These are phyloP conservation scores for Gobiocypris rarus DNA, from an alignment of 2,113 vertebrate species.

Conservation along the genomic window DNA sequence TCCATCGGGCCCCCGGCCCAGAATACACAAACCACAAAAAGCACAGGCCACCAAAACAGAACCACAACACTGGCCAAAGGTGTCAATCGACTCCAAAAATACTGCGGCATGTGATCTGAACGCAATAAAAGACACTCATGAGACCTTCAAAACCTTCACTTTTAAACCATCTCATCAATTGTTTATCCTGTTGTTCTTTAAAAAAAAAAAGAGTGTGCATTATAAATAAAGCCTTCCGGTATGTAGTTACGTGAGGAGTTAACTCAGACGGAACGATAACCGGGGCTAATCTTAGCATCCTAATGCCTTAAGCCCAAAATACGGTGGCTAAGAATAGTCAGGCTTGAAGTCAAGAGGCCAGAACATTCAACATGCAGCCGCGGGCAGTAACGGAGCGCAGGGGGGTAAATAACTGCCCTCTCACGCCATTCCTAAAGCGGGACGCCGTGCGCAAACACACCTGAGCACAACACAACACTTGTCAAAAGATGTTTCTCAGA, in stretches of 20 bases:
- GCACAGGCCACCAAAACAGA: slow-evolving; percentile 50
- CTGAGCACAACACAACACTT: not conserved
- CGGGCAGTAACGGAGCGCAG: slow-evolving; percentile 8
- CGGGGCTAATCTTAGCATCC: slow-evolving; percentile 57
- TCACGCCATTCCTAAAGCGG: slow-evolving; percentile 28
- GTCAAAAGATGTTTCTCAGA: not conserved
- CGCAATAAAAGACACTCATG: not conserved
- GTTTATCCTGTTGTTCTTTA: not conserved
- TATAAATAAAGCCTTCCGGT: slow-evolving; percentile 59
- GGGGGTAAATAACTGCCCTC: slow-evolving; percentile 48
- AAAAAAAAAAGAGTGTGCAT: slow-evolving; percentile 32
- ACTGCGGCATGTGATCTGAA: slow-evolving; percentile 28
- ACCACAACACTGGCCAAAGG: slow-evolving; percentile 41
- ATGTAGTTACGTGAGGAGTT: slow-evolving; percentile 57
- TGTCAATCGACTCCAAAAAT: slow-evolving; percentile 49
- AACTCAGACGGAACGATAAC: slow-evolving; percentile 60
- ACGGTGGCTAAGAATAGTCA: slow-evolving; percentile 54
- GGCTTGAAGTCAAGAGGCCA: slow-evolving; percentile 46
- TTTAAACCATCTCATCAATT: not conserved
- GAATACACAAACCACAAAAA: slow-evolving; percentile 53
- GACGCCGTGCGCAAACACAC: not conserved
- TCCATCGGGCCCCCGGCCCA: slow-evolving; percentile 45
- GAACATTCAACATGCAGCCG: slow-evolving; percentile 44
- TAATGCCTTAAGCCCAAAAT: slow-evolving; percentile 57
- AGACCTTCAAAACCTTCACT: not conserved